phyloP scores from a whole-genome alignment of 2,797 vertebrate genomes.

The Sebastiscus albofasciatus region DNA sequence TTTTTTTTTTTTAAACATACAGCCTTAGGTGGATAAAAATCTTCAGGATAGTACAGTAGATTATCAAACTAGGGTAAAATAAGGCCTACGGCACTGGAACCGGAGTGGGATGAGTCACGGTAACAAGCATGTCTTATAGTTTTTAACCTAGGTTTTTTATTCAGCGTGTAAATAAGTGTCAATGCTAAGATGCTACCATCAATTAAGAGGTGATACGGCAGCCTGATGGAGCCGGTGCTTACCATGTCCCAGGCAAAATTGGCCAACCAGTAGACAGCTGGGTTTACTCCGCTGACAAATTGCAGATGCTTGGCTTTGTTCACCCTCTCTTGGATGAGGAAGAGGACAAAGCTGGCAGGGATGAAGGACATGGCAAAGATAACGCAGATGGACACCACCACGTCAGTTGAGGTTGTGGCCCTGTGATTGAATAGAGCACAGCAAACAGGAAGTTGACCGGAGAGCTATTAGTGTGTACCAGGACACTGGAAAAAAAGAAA shows the following conservation, averaged over 20 bases:
- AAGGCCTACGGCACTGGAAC: background rate
- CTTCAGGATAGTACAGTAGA: background rate
- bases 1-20: slow-evolving; percentile 23
- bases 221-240: slow-evolving; percentile 54
- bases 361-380: slow-evolving; percentile 99
- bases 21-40: slow-evolving; percentile 34
- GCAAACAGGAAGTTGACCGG: slow-evolving; percentile 10
- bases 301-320: slow-evolving; percentile 97
- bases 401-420: slow-evolving; percentile 92
- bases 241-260: slow-evolving; percentile 99
- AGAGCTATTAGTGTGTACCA: background rate
- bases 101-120: background rate
- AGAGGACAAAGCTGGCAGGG: slow-evolving; percentile 97
- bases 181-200: background rate
- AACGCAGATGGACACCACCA: slow-evolving; percentile 98
- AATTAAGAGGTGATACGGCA: background rate
- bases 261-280: slow-evolving; percentile 94
- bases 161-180: background rate
- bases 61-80: slow-evolving; percentile 17
- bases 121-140: background rate
- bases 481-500: background rate
- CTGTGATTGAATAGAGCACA: slow-evolving; percentile 59
- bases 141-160: background rate
- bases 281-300: slow-evolving; percentile 97
- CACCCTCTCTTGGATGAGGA: slow-evolving; percentile 98